Percentiles rank a stretch among this genome's conserved stretches.
Conservation (phyloP, 2,888 invertebrate species). For the Lochmaea crataegi region DNA sequence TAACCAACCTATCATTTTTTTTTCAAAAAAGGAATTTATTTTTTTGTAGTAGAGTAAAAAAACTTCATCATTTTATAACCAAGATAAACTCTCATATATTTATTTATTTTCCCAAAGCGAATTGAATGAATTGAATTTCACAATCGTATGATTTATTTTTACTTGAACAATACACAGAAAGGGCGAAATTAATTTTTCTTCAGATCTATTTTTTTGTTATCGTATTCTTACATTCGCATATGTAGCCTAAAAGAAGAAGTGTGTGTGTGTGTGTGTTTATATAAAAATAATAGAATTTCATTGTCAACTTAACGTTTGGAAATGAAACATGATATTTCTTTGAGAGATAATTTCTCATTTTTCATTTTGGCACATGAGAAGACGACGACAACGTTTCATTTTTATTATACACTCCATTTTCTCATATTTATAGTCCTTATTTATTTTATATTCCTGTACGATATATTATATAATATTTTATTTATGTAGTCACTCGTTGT, state of each 20-base stretch:
- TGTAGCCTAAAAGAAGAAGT: background rate
- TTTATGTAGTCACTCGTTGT: background rate
- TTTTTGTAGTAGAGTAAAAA: too few relatives aligned
- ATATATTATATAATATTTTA: background rate
- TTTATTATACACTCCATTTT: slow-evolving; percentile 10
- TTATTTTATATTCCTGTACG: background rate
- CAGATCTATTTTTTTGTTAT: background rate
- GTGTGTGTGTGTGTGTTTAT: background rate
- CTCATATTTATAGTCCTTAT: background rate
- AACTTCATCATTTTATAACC: background rate
- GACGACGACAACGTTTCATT: slow-evolving; percentile 10
- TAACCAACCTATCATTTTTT: too few relatives aligned
- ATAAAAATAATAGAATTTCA: slow-evolving; percentile 13
- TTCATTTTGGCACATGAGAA: slow-evolving; percentile 6
- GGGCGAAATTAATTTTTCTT: background rate
- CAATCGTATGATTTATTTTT: background rate
- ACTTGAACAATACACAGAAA: background rate
- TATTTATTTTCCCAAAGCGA: background rate
- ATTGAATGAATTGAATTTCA: slow-evolving; percentile 1
- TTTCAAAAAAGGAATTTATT: too few relatives aligned
- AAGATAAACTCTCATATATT: background rate
- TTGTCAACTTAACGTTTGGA: slow-evolving; percentile 8
- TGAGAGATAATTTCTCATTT: background rate
- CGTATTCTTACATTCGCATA: background rate
- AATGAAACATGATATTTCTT: slow-evolving; percentile 10